phyloP scores from a whole-genome alignment of 35 echinoderm and acorn worm species.

The Ophioderma brevispina region DNA sequence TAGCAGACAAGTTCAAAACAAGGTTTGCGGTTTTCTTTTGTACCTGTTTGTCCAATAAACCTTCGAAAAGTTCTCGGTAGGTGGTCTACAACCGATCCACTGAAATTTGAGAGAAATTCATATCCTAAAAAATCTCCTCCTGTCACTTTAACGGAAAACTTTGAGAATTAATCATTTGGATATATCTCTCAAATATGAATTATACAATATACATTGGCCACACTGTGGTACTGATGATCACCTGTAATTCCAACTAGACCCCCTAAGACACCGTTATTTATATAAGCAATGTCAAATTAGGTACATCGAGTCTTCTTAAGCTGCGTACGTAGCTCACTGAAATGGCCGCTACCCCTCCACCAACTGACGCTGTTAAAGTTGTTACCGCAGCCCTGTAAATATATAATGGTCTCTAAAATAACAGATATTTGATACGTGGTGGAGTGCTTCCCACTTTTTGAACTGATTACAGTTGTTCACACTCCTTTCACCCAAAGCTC shows the following conservation, averaged over 20 bases:
- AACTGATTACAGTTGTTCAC: too few species aligned
- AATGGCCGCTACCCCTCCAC: constrained; percentile 65
- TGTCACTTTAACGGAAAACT: too few species aligned
- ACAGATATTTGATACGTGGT: background rate
- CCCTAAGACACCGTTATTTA: constrained; percentile 87
- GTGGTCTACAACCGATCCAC: too few species aligned
- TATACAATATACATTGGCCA: background rate
- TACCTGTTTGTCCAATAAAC: too few species aligned
- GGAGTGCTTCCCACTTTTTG: too few species aligned
- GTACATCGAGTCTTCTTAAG: constrained; percentile 19
- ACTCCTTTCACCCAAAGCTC: too few species aligned
- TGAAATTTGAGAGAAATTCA: too few species aligned
- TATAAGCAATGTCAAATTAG: constrained; percentile 83
- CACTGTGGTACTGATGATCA: background rate
- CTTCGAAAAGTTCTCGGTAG: too few species aligned
- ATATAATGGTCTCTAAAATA: background rate
- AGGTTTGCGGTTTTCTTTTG: too few species aligned
- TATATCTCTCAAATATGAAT: constrained; percentile 6
- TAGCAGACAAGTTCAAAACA: too few species aligned
- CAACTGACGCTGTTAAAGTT: constrained; percentile 62
- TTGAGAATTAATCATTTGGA: too few species aligned
- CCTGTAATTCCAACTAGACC: constrained; percentile 79
- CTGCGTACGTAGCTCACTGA: constrained; percentile 31
- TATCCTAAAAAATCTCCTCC: too few species aligned
- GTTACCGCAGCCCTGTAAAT: constrained; percentile 56